Percentiles rank a stretch among this genome's conserved stretches.
phyloP scores from a whole-genome alignment of 2,113 vertebrate genomes.

The Brachypteracias leptosomus region DNA sequence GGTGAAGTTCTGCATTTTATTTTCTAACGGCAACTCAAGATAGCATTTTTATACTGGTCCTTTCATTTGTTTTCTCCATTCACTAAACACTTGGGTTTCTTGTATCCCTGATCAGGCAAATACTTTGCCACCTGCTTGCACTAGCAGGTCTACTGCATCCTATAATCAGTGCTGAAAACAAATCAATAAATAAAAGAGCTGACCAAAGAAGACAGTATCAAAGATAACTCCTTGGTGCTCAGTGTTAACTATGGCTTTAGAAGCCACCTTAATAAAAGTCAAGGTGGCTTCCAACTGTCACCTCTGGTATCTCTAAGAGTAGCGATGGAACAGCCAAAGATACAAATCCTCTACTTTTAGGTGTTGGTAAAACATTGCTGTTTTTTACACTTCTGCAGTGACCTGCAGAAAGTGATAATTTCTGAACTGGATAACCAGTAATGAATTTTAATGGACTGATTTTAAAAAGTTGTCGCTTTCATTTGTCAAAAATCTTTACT shows the following conservation, averaged over 20 bases:
- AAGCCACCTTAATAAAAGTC: neutral
- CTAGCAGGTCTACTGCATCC: neutral
- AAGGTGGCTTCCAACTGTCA: neutral
- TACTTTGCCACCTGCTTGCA: neutral
- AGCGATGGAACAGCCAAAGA: neutral
- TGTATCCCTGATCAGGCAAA: neutral
- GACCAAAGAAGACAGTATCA: neutral
- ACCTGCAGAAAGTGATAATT: neutral
- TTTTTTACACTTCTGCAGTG: neutral
- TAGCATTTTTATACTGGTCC: neutral
- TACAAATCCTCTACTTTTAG: neutral
- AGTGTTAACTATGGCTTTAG: neutral
- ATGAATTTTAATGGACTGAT: neutral
- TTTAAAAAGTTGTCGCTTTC: neutral
- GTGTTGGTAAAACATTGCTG: neutral
- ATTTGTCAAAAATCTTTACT: neutral
- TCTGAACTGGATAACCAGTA: neutral
- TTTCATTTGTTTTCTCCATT: neutral
- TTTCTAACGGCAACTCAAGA: neutral
- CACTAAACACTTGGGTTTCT: neutral
- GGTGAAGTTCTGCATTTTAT: slow-evolving; percentile 39
- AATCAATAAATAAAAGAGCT: neutral
- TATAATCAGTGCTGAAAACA: neutral
- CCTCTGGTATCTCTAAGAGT: neutral
- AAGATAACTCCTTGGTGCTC: neutral